Percentiles rank a stretch among this genome's conserved stretches.
These are phyloP conservation scores for Melanchra persicariae DNA, from an alignment of 2,888 invertebrate genomes.

Conservation along the genomic window DNA sequence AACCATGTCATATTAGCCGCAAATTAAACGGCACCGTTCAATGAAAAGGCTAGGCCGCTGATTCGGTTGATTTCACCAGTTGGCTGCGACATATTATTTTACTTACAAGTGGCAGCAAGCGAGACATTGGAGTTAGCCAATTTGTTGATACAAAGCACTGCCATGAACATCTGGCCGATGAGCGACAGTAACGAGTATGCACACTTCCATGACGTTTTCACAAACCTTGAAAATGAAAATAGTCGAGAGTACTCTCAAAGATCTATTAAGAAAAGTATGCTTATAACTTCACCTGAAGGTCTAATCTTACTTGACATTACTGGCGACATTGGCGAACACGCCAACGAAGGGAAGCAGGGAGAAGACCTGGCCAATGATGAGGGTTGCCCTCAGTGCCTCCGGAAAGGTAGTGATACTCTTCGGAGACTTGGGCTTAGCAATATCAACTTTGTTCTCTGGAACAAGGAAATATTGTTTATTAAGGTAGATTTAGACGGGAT, in stretches of 20 bases:
- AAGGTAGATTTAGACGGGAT: neutral
- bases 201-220: conserved; percentile 81
- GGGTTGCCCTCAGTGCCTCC: conserved; percentile 74
- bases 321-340: conserved; percentile 71
- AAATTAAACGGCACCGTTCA: no score
- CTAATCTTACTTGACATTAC: conserved; percentile 72
- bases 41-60: no score
- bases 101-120: conserved; percentile 79
- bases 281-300: no score
- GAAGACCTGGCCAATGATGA: conserved; percentile 82
- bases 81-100: no score
- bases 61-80: no score
- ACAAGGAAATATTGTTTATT: conserved; percentile 27
- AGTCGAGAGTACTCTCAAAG: no score
- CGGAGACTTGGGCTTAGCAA: conserved; percentile 65
- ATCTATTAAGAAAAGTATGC: neutral
- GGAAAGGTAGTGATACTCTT: conserved; percentile 75
- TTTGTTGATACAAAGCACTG: conserved; percentile 77
- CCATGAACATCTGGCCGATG: conserved; percentile 81
- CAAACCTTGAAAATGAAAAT: conserved; percentile 72
- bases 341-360: conserved; percentile 82
- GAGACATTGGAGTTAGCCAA: conserved; percentile 71
- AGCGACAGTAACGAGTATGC: conserved; percentile 77
- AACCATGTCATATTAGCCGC: no score
- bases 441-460: conserved; percentile 81